Base-by-base conservation (phyloP, 2,888 invertebrate species). In the Endomychus coccineus region DNA sequence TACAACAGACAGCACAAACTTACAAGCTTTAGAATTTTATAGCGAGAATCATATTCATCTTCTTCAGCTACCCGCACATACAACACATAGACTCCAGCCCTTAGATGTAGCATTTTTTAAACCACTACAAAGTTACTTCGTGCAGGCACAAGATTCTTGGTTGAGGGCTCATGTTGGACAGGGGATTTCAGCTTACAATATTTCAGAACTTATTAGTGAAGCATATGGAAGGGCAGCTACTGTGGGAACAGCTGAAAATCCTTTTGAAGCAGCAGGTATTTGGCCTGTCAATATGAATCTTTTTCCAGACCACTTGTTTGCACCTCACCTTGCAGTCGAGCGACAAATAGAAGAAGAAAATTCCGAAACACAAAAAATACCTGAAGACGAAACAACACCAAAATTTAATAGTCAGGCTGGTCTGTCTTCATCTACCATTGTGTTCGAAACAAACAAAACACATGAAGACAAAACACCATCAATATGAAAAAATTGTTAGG, bases 31-130 rank as follows among this genome's bases (percentile, higher is more conserved):
- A 9, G 22, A 36, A 25, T 28, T 48, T 36, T 45, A 50, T 13
- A 34, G 45, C 14, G 39, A 42, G 16, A 36, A 50, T 40, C 46
- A 48, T 28, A 43, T 51, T 53, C 36, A 53, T 47, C 3, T 53
- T 49, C n/a, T 50, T 50, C 45, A 29, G 49, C 16, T 29, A 49
- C 6, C 53, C 52, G 25, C 46, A 45, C 15, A 28, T 50, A n/a
- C n/a, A n/a, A n/a, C n/a, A n/a, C n/a, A 14, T 45, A 54, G 36
- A 44, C 45, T n/a, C n/a, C n/a, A n/a, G n/a, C n/a, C n/a, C n/a
- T n/a, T n/a, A n/a, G n/a, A n/a, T n/a, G n/a, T n/a, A 5, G 34
- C 35, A 16, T 50, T 50, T 34, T 52, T 48, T 34, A 36, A 36
- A 30, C 45, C 42, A 7, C 28, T 49, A n/a, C 39, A 40, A 19